phyloP scores from a whole-genome alignment of 2,113 vertebrate species.

The Cettia cetti region DNA sequence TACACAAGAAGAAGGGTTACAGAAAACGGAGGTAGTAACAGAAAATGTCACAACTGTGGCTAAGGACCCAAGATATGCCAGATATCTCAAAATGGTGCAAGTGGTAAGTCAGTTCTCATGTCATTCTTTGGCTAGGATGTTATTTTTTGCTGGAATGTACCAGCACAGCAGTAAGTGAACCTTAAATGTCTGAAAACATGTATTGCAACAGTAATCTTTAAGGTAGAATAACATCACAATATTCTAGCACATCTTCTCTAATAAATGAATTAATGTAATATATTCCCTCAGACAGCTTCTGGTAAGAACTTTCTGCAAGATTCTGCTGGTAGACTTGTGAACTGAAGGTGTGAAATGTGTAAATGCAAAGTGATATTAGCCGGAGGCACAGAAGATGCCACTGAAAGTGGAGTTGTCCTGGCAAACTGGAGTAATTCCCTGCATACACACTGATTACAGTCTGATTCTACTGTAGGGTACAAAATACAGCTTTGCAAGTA shows the following conservation, averaged over 20 bases:
- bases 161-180: not conserved
- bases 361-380: not conserved
- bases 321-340: not conserved
- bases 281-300: not conserved
- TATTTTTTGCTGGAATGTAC: not conserved
- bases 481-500: not conserved
- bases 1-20: slow-evolving; percentile 60
- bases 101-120: slow-evolving; percentile 81
- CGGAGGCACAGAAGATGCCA: not conserved
- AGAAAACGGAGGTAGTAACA: slow-evolving; percentile 65
- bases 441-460: not conserved
- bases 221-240: not conserved
- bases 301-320: not conserved
- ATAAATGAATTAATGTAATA: not conserved
- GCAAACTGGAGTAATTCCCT: not conserved
- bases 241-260: not conserved
- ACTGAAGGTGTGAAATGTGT: not conserved
- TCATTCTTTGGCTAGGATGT: not conserved
- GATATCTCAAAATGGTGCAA: slow-evolving; percentile 98
- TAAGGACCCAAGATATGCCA: slow-evolving; percentile 92
- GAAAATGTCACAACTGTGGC: slow-evolving; percentile 87
- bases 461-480: not conserved
- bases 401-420: not conserved
- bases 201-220: not conserved
- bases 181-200: not conserved